Evolutionary conservation across 2,888 invertebrate genomes (phyloP).

Genomic region (Drosophila neotestacea): DNA sequence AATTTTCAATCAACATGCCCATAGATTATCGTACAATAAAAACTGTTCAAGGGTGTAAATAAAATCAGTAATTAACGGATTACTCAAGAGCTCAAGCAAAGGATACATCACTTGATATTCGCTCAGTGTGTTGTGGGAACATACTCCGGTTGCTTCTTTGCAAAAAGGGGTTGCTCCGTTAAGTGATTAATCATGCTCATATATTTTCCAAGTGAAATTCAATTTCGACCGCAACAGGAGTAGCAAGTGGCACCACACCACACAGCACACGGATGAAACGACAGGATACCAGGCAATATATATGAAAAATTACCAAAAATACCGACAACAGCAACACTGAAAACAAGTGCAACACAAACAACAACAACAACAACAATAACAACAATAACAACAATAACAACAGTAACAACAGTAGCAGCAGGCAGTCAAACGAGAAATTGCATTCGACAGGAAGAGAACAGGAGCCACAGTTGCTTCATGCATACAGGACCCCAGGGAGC

Average conservation of each 20-base stretch:
- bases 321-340: conserved; percentile 16
- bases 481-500: conserved; percentile 3
- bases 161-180: conserved; percentile 34
- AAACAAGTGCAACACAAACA: conserved; percentile 10
- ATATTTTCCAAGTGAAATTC: conserved; percentile 73
- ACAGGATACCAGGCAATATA: conserved; percentile 48
- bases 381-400: conserved; percentile 30
- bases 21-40: neutral
- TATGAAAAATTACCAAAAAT: conserved; percentile 45
- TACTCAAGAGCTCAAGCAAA: conserved; percentile 5
- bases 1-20: neutral
- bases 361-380: conserved; percentile 21
- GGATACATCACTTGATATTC: conserved; percentile 12
- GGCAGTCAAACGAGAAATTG: conserved; percentile 60
- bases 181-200: conserved; percentile 78
- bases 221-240: conserved; percentile 68
- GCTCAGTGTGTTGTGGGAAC: conserved; percentile 7
- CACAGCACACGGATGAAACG: conserved; percentile 37
- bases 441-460: conserved; percentile 43
- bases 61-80: conserved; percentile 24
- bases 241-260: conserved; percentile 24
- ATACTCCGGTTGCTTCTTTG: conserved; percentile 11
- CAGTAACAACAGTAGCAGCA: conserved; percentile 30
- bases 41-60: conserved; percentile 10
- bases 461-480: conserved; percentile 16